phyloP scores from a whole-genome alignment of 2,888 invertebrate species.

The Drosophila bunnanda region DNA sequence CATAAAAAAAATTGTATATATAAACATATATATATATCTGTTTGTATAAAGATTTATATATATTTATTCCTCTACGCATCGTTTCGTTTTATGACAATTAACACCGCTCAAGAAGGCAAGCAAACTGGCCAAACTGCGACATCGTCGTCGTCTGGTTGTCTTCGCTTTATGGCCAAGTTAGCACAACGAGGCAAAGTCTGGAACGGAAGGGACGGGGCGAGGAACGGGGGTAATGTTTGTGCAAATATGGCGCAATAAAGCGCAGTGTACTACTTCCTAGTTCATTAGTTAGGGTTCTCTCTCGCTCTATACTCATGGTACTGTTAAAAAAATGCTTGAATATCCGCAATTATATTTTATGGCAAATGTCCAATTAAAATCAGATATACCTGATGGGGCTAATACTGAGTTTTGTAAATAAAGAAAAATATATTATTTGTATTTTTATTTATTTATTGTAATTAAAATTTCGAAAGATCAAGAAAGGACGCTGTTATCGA shows the following conservation, averaged over 20 bases:
- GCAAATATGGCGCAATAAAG: constrained; percentile 63
- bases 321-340: constrained; percentile 25
- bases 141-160: constrained; percentile 42
- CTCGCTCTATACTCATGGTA: constrained; percentile 18
- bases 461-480: neutral
- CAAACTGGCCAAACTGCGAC: constrained; percentile 35
- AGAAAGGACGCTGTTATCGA: neutral
- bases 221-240: constrained; percentile 14
- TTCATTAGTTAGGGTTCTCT: constrained; percentile 25
- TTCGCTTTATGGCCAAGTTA: constrained; percentile 41
- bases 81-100: constrained; percentile 77
- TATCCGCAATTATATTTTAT: constrained; percentile 31
- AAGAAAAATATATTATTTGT: too few species aligned
- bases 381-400: neutral
- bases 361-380: constrained; percentile 3
- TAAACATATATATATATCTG: neutral
- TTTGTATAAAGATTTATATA: constrained; percentile 12
- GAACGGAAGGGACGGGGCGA: neutral
- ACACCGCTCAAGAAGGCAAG: constrained; percentile 56
- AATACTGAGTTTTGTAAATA: neutral
- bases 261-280: constrained; percentile 52
- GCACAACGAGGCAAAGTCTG: neutral
- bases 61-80: constrained; percentile 53
- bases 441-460: too few species aligned
- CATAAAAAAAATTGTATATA: neutral